Conservation (phyloP, 92 coral and sea anemone genomes). For the Pocillopora meandrina region DNA sequence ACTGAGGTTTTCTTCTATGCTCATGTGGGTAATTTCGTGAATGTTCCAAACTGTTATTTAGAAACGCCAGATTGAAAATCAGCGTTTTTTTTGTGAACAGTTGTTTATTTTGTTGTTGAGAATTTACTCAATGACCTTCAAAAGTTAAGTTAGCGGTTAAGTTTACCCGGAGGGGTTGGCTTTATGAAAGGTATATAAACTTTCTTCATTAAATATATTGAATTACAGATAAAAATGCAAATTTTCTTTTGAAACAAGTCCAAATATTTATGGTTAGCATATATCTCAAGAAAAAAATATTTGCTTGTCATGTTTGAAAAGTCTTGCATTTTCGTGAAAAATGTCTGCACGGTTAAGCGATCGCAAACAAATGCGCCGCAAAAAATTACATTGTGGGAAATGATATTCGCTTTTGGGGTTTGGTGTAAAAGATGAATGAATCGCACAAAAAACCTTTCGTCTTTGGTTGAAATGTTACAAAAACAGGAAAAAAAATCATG, state of each 20-base stretch:
- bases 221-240: neutral
- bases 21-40: neutral
- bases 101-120: neutral
- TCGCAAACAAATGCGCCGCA: neutral
- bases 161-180: neutral
- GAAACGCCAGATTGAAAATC: neutral
- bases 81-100: neutral
- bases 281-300: neutral
- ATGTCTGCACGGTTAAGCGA: neutral
- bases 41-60: neutral
- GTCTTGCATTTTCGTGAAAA: neutral
- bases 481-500: neutral
- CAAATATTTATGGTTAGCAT: neutral
- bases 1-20: neutral
- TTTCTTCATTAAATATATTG: neutral
- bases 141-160: neutral
- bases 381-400: neutral
- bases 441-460: neutral
- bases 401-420: neutral
- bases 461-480: neutral
- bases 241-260: neutral
- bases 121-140: neutral
- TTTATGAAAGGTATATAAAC: neutral
- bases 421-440: neutral
- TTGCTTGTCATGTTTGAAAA: neutral